Percentiles rank a stretch among this genome's conserved stretches.
These are phyloP conservation scores for Hirudo medicinalis DNA, from an alignment of 1,140 invertebrate species.

Conservation along the genomic window DNA sequence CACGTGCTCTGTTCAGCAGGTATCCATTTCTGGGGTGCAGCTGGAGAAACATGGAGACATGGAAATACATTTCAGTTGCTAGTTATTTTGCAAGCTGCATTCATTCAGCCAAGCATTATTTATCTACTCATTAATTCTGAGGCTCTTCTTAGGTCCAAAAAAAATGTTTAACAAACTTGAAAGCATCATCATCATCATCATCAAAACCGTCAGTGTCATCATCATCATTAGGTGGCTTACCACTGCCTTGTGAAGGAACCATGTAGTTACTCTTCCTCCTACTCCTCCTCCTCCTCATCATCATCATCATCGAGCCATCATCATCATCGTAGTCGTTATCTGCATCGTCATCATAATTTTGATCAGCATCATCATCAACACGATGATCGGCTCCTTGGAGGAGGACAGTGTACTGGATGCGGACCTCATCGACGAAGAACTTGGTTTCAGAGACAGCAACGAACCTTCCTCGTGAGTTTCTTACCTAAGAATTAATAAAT, in stretches of 20 bases:
- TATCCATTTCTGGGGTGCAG: too few relatives aligned
- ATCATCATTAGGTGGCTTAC: constrained; percentile 4
- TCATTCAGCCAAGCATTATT: too few relatives aligned
- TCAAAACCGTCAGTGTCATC: not conserved
- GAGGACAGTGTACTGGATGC: not conserved
- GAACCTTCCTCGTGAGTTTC: not conserved
- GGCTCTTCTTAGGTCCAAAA: too few relatives aligned
- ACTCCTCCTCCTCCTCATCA: not conserved
- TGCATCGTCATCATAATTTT: not conserved
- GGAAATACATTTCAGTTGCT: too few relatives aligned
- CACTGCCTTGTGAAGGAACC: too few relatives aligned
- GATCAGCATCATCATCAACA: constrained; percentile 12
- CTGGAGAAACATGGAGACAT: too few relatives aligned
- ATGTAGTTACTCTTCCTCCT: too few relatives aligned
- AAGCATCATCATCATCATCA: constrained; percentile 12
- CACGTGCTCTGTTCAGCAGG: too few relatives aligned
- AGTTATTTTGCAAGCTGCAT: too few relatives aligned
- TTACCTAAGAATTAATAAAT: too few relatives aligned
- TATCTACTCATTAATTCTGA: too few relatives aligned
- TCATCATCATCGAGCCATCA: constrained; percentile 13
- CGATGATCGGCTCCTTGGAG: not conserved
- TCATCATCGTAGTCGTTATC: not conserved
- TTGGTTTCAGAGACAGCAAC: constrained; percentile 9
- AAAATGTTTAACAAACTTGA: too few relatives aligned
- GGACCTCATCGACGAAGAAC: constrained; percentile 3